Conservation (phyloP, 2,797 vertebrate species). For the Neostethus bicornis region DNA sequence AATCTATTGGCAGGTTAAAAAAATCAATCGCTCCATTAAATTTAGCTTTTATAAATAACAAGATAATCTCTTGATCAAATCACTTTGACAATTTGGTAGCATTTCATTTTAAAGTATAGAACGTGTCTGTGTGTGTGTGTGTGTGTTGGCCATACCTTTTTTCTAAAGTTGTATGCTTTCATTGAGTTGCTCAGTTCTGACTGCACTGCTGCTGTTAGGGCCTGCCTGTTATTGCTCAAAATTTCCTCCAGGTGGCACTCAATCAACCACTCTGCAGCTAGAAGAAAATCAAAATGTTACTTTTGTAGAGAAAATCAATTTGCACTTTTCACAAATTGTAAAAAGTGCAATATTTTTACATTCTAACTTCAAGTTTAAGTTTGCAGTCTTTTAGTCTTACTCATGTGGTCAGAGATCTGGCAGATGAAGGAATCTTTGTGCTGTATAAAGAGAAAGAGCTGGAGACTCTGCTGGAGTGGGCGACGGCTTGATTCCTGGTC, state of each 20-base stretch:
- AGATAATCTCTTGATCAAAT: not conserved
- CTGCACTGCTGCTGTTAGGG: constrained; percentile 54
- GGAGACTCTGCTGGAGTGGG: constrained; percentile 60
- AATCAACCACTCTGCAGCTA: constrained; percentile 67
- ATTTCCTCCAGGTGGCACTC: constrained; percentile 76
- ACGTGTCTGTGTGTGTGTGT: not conserved
- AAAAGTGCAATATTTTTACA: no score
- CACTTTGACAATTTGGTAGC: not conserved
- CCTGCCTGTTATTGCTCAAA: constrained; percentile 67
- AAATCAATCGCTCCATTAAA: no score
- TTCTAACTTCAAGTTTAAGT: no score
- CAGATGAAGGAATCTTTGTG: constrained; percentile 71
- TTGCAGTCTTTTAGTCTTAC: constrained; percentile 50
- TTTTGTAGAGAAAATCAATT: not conserved
- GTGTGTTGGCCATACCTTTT: constrained; percentile 46
- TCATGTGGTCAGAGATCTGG: constrained; percentile 63
- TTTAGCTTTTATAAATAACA: not conserved
- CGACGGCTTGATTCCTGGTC: constrained; percentile 11
- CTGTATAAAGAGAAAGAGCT: constrained; percentile 72
- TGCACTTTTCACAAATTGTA: no score
- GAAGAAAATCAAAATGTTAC: not conserved
- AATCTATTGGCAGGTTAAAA: no score
- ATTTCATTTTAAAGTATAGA: not conserved
- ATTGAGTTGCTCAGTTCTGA: constrained; percentile 57
- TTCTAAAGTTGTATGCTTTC: constrained; percentile 42